Percentiles rank a stretch among this genome's conserved stretches.
Conservation (phyloP, 2,888 invertebrate genomes). For the Lobophora halterata region DNA sequence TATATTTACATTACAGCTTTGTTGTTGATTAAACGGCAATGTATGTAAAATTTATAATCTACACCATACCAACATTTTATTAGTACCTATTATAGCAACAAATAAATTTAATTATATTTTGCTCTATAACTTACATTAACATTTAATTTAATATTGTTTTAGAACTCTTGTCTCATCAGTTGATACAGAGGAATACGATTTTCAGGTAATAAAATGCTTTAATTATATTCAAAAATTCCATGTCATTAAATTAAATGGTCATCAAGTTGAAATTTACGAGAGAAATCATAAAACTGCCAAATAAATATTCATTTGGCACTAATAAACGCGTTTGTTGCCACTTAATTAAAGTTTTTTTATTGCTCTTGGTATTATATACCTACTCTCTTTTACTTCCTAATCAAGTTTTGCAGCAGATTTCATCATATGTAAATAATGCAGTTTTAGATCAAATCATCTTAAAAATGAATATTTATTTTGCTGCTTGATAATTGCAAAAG, state of each 20-base stretch:
- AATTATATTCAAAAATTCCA: slow-evolving; percentile 20
- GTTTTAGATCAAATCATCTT: neutral
- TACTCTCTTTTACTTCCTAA: slow-evolving; percentile 12
- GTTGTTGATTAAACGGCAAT: too few relatives aligned
- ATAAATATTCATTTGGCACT: slow-evolving; percentile 14
- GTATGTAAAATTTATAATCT: too few relatives aligned
- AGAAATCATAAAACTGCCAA: slow-evolving; percentile 11
- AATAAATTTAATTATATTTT: too few relatives aligned
- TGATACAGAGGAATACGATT: slow-evolving; percentile 11
- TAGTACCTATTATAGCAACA: too few relatives aligned
- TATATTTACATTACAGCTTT: too few relatives aligned
- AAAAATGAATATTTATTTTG: slow-evolving; percentile 1
- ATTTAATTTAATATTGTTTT: too few relatives aligned
- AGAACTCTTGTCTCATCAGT: neutral
- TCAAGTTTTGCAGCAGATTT: slow-evolving; percentile 7
- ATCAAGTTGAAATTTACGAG: slow-evolving; percentile 16
- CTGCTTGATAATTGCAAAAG: too few relatives aligned
- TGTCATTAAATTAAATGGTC: slow-evolving; percentile 20
- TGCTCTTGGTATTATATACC: slow-evolving; percentile 3
- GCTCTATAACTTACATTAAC: too few relatives aligned
- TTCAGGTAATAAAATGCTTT: slow-evolving; percentile 11
- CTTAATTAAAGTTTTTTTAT: slow-evolving; percentile 18
- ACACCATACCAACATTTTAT: too few relatives aligned
- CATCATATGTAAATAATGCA: neutral
- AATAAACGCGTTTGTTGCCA: slow-evolving; percentile 15